A percentile compares a stretch with the other conserved stretches of the same genome.
Evolutionary conservation across 2,113 vertebrate genomes (phyloP).

Genomic region (Willisornis vidua): DNA sequence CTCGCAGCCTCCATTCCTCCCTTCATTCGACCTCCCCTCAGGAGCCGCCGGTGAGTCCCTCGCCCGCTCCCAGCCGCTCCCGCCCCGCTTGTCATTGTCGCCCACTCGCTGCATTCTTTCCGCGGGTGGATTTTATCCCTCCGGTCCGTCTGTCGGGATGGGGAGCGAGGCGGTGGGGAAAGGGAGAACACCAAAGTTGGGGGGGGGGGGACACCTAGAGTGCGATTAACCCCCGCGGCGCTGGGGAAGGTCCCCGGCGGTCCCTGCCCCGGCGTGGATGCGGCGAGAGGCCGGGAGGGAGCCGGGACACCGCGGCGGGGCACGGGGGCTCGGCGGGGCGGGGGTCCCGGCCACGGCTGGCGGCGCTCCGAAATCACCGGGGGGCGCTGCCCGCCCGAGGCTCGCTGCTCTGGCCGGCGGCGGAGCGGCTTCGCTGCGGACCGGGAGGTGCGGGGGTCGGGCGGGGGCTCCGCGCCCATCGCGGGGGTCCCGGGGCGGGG

Average conservation of each 20-base stretch:
- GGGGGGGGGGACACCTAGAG: not conserved
- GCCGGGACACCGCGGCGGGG: not conserved
- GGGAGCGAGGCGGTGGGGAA: not conserved
- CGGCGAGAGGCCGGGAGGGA: not conserved
- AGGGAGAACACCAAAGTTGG: not conserved
- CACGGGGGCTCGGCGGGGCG: not conserved
- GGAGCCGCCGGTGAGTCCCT: slow-evolving; percentile 47
- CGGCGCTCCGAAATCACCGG: not conserved
- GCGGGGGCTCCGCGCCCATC: too few relatives aligned
- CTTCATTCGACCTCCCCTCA: slow-evolving; percentile 40
- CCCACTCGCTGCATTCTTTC: not conserved
- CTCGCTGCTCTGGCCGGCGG: not conserved
- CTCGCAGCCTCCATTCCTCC: slow-evolving; percentile 20
- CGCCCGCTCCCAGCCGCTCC: not conserved
- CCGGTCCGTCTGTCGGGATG: not conserved
- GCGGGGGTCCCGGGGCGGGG: too few relatives aligned
- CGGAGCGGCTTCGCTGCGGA: too few relatives aligned
- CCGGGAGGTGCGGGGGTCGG: too few relatives aligned
- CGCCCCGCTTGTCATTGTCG: not conserved
- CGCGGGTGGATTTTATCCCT: not conserved
- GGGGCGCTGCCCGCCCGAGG: not conserved
- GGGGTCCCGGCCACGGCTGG: not conserved
- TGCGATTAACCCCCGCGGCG: not conserved
- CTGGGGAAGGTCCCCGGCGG: not conserved
- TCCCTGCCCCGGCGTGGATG: not conserved